phyloP scores from a whole-genome alignment of 2,797 vertebrate species.

The Mustela erminea region DNA sequence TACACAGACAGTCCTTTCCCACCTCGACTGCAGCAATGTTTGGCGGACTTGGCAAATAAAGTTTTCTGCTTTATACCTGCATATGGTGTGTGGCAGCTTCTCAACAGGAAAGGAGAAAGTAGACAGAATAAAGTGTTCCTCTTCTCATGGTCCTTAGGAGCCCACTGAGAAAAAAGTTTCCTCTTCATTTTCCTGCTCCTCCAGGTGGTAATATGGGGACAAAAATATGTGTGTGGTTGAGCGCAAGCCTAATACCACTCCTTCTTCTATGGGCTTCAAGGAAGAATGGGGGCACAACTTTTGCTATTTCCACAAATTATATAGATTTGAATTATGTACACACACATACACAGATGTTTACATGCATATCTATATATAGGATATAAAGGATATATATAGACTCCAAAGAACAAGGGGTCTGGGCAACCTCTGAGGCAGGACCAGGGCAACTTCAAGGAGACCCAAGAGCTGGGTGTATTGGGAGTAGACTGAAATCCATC shows the following conservation, averaged over 20 bases:
- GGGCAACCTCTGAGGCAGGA: background rate
- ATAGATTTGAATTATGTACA: background rate
- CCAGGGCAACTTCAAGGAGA: background rate
- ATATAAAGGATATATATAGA: background rate
- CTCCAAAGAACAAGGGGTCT: background rate
- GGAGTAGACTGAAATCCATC: too few species aligned
- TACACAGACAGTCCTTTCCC: background rate
- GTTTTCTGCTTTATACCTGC: background rate
- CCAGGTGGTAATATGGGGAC: background rate
- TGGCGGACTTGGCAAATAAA: background rate
- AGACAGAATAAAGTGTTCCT: background rate
- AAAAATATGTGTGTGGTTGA: background rate
- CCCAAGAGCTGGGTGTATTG: background rate
- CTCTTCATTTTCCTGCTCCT: background rate
- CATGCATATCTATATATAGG: background rate
- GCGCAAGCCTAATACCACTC: background rate
- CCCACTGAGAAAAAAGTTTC: background rate
- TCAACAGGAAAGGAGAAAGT: background rate
- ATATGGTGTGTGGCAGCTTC: background rate
- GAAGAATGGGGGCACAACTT: background rate
- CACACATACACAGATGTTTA: background rate
- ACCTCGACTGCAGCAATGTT: rapidly evolving
- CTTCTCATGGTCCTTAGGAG: background rate
- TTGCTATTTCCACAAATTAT: background rate
- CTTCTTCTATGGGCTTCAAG: background rate